A percentile compares a stretch with the other conserved stretches of the same genome.
These are phyloP conservation scores for Agonopterix alstromeriana DNA, from an alignment of 2,888 invertebrate species.

Conservation along the genomic window DNA sequence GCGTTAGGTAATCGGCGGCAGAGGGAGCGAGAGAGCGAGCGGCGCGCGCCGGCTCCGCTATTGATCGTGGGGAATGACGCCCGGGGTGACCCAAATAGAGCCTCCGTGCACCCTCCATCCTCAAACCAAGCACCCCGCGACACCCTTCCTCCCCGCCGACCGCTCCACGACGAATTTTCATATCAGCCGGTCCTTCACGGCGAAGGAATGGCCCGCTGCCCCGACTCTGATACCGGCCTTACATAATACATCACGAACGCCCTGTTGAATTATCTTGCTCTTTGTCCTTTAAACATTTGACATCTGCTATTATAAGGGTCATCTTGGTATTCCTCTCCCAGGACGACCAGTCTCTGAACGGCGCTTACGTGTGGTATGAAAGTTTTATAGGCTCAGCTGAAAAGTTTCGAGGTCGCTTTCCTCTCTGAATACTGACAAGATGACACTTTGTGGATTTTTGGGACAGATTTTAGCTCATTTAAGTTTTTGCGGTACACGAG, in stretches of 20 bases:
- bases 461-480: neutral
- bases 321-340: slow-evolving; percentile 3
- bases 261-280: slow-evolving; percentile 37
- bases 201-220: slow-evolving; percentile 56
- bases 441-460: slow-evolving; percentile 7
- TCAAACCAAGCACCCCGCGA: slow-evolving; percentile 31
- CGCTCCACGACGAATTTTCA: slow-evolving; percentile 71
- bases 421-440: slow-evolving; percentile 9
- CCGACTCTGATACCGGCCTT: slow-evolving; percentile 42
- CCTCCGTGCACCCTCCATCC: slow-evolving; percentile 58
- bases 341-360: neutral
- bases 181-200: slow-evolving; percentile 64
- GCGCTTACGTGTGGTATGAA: slow-evolving; percentile 9
- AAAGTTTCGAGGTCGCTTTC: slow-evolving; percentile 18
- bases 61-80: slow-evolving; percentile 73
- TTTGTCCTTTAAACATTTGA: slow-evolving; percentile 29
- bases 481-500: neutral
- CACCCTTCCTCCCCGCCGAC: slow-evolving; percentile 39
- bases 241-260: slow-evolving; percentile 48
- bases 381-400: slow-evolving; percentile 17
- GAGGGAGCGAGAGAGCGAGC: slow-evolving; percentile 45
- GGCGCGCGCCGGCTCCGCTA: slow-evolving; percentile 69
- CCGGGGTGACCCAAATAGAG: slow-evolving; percentile 77
- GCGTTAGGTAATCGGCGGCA: slow-evolving; percentile 61
- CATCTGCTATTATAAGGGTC: slow-evolving; percentile 11